Base-by-base conservation (phyloP, 1,140 invertebrate genomes). In the Drosophila orosa region DNA sequence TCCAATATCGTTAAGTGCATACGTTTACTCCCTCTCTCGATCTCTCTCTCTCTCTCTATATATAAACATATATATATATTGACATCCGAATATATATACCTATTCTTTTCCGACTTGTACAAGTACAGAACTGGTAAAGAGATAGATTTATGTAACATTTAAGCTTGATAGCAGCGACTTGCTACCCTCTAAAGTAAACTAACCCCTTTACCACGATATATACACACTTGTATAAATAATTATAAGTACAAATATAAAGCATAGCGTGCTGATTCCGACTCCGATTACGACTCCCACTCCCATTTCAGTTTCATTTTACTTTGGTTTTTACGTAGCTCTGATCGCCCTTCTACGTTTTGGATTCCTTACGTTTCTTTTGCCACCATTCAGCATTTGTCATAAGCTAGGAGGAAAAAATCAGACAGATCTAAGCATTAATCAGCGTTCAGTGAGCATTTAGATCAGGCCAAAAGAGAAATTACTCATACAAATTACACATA, bases 231-330 rank as follows among this genome's bases (percentile, higher is more conserved):
- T 47, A 48, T 65, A 54, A 52, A 24, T 52, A 52, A n/a, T 35
- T n/a, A 13, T 13, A 15, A 22, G 9, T 33, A 15, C 19, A 13
- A 52, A 52, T 15, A 52, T 9, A 66, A 79, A 74, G 80, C 73
- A 80, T 84, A 84, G 80, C 80, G 80, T 84, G 80, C 80, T 84
- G 82, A 86, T 86, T 87, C 54, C 7, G 37, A 59, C 19, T 59
- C 67, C 44, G 44, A 45, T 63, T 63, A 47, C 48, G 31, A 50
- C 29, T 48, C 29, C 31, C 50, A 62, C 69, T 55, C 40, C 48
- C 69, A n/a, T 74, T 54, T 56, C 56, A 60, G 39, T 44, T 54
- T 24, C 47, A 17, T 74, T 74, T 56, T 54, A 25, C 50, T 61
- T 59, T 12, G 10, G 22, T 61, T 52, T 17, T 22, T 40, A 40